Base-by-base conservation (phyloP, 2,797 vertebrate genomes). In the Sparus aurata region DNA sequence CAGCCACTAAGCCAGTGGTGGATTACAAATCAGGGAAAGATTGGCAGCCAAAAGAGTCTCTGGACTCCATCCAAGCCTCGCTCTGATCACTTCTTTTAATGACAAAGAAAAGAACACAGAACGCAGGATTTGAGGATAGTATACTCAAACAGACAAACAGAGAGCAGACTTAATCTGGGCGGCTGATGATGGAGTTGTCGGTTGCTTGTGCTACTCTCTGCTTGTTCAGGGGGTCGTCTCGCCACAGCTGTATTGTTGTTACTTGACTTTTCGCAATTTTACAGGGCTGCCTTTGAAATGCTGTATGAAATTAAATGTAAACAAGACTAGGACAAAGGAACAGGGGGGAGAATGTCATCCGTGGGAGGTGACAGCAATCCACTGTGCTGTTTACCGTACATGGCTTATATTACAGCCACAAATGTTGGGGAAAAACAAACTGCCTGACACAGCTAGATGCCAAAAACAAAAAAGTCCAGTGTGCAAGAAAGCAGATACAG, bases 31-130 rank as follows among this genome's bases (percentile, higher is more conserved):
- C 71, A 85, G 80, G 75, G 46, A 69, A 69, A 83, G 84, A 88
- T 54, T 90, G 90, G 91, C 85, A 85, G 82, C 85, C 77, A 82
- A 85, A 80, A 77, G 61, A 87, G 81, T 43, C 38, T 74, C 84
- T 92, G 91, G 85, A 77, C 69, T 60, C 61, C 50, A 58, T 81
- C 86, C 90, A 91, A 89, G 72, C 80, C 49, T 65, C 30, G 4
- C 85, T 90, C 86, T 86, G 85, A 87, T 89, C 75, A 77, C 80
- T 87, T 80, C 75, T 87, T 90, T 89, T 84, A 88, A 88, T 81
- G 80, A 89, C 89, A 89, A 90, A 93, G 86, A 83, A 75, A 79
- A 79, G 76, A 89, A 84, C 75, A 84, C 25, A 75, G 71, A 80
- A 69, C 75, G 62, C 69, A 64, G 78, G 82, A 79, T 87, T 85